phyloP scores from a whole-genome alignment of 2,113 vertebrate species.

The Catharus minimus region DNA sequence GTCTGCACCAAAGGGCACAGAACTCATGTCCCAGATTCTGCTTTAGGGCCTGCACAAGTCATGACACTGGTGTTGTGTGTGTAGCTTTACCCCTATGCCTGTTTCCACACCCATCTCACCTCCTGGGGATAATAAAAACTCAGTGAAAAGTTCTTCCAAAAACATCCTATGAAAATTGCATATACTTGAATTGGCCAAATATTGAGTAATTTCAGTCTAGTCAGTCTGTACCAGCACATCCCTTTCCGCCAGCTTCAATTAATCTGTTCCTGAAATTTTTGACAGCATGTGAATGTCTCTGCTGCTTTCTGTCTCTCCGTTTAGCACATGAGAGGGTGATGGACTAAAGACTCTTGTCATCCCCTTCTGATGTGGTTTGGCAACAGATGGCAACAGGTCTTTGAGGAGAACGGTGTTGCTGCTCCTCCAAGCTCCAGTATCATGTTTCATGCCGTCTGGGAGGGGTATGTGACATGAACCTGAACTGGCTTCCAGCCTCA shows the following conservation, averaged over 20 bases:
- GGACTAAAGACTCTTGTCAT: constrained; percentile 46
- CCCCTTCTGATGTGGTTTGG: constrained; percentile 25
- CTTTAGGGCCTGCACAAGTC: not conserved
- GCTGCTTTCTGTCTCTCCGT: constrained; percentile 8
- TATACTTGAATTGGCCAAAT: not conserved
- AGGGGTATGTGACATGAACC: not conserved
- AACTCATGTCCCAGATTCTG: not conserved
- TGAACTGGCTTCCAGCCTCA: not conserved
- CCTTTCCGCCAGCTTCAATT: constrained; percentile 44
- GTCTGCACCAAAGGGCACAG: not conserved
- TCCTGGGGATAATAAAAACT: not conserved
- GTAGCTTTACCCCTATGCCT: not conserved
- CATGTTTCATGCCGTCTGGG: not conserved
- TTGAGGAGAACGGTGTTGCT: not conserved
- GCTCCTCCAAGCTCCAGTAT: not conserved
- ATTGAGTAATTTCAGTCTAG: not conserved
- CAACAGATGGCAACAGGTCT: constrained; percentile 42
- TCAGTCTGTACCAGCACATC: not conserved
- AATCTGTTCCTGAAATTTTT: constrained; percentile 19
- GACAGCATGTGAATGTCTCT: not conserved
- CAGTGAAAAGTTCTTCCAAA: not conserved
- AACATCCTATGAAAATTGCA: not conserved
- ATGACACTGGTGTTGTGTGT: accelerated
- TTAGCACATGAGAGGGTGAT: not conserved
- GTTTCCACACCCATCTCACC: not conserved